Evolutionary conservation across 2,797 vertebrate species (phyloP).

Genomic region (Enteromius argenteus): DNA sequence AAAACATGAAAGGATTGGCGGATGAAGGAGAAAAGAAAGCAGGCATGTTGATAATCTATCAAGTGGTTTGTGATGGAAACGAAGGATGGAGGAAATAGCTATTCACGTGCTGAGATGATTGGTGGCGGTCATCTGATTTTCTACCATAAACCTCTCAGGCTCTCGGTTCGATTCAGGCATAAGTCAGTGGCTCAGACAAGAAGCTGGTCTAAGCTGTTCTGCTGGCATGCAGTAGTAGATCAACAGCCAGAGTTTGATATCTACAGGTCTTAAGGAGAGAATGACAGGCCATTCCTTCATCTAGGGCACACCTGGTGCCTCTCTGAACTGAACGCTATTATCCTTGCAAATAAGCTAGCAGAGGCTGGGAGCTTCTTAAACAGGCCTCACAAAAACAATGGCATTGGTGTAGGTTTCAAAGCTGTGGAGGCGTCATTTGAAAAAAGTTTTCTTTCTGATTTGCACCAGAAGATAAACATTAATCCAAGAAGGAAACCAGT

Average conservation of each 20-base stretch:
- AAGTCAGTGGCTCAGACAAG: conserved; percentile 16
- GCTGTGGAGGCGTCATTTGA: not conserved
- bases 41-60: conserved; percentile 5
- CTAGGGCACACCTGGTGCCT: conserved; percentile 29
- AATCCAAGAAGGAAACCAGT: conserved; percentile 2
- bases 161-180: conserved; percentile 8
- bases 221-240: not conserved
- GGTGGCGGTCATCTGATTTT: not conserved
- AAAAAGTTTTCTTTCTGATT: not conserved
- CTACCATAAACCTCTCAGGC: conserved; percentile 8
- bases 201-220: not conserved
- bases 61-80: conserved; percentile 4
- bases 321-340: not conserved
- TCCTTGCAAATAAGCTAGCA: conserved; percentile 19
- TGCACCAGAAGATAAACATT: conserved; percentile 22
- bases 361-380: not conserved
- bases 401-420: not conserved
- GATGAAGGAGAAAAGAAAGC: not conserved
- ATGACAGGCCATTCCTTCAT: not conserved
- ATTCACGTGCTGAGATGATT: conserved; percentile 7
- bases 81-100: conserved; percentile 16
- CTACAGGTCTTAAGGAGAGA: conserved; percentile 14
- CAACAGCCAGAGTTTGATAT: conserved; percentile 9
- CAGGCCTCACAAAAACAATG: not conserved
- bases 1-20: not conserved